Conservation (phyloP, 2,113 vertebrate species). For the Tetrao urogallus region DNA sequence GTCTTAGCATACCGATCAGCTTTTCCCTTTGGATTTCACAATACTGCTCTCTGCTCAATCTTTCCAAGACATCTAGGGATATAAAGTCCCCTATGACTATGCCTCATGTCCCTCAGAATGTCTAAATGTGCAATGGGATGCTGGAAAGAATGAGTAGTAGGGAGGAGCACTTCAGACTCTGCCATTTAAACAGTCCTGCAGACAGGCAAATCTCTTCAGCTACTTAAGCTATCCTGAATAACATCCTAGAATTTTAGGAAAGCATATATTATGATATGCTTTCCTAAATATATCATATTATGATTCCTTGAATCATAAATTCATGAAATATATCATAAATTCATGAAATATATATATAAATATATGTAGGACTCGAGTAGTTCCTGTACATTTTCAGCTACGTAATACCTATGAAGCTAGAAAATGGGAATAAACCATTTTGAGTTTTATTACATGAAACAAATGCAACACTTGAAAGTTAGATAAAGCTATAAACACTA, state of each 20-base stretch:
- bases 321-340: too few relatives aligned
- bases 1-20: neutral
- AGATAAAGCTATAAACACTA: neutral
- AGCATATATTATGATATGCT: too few relatives aligned
- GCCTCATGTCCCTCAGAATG: rapidly evolving
- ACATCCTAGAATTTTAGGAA: neutral
- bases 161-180: neutral
- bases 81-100: neutral
- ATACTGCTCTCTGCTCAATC: neutral
- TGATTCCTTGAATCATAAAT: too few relatives aligned
- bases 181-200: neutral
- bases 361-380: neutral
- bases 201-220: neutral
- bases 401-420: neutral
- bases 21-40: neutral
- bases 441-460: neutral
- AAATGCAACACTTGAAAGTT: neutral
- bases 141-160: neutral
- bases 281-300: too few relatives aligned
- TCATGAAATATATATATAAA: neutral
- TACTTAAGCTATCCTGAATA: neutral
- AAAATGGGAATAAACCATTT: neutral
- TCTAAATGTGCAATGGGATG: neutral
- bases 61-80: neutral
- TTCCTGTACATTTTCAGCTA: neutral